Evolutionary conservation across 2,797 vertebrate genomes (phyloP), one percentile per base, ranked within the genome.

Genomic region (Australoheros facetus): DNA sequence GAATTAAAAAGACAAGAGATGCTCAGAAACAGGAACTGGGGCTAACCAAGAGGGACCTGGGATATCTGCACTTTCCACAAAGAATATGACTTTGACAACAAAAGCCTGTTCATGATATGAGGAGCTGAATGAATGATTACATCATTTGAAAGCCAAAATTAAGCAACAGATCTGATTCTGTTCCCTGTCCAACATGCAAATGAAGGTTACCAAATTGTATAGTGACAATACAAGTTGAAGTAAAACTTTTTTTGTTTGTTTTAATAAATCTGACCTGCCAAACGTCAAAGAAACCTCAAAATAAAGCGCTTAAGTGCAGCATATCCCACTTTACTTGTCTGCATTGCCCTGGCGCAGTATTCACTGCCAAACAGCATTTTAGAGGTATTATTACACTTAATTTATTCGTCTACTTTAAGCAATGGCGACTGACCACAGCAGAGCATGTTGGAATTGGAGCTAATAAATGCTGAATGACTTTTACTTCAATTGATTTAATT

Each of bases 1-100:
- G 30, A 82, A 77, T 73, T 71, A 54, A 30, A 81, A 54, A 84
- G 64, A 76, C 23, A 28, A 55, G 64, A 81, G 78, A 87, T 72
- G 75, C 28, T 39, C 77, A 60, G 71, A 76, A 87, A 82, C 62
- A 82, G 77, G 77, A 89, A 85, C 21, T 76, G 75, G 80, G 58
- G 71, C 73, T 79, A 77, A 88, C 64, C 76, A 83, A 70, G 62
- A 32, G 86, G 82, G 81, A 87, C 17, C 21, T 1, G 64, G 75
- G 78, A 85, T 77, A 84, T 89, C 87, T 85, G 54, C 73, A 70
- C 80, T 78, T 80, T 73, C 81, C 62, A 70, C 66, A n/a, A 7
- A 77, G 70, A 85, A 79, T 53, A 53, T 57, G 69, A 74, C 77
- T 80, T 55, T 60, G 56, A 77, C 39, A 75, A 70, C 64, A 78